Conservation (phyloP, 2,797 vertebrate species). For the Choloepus didactylus region DNA sequence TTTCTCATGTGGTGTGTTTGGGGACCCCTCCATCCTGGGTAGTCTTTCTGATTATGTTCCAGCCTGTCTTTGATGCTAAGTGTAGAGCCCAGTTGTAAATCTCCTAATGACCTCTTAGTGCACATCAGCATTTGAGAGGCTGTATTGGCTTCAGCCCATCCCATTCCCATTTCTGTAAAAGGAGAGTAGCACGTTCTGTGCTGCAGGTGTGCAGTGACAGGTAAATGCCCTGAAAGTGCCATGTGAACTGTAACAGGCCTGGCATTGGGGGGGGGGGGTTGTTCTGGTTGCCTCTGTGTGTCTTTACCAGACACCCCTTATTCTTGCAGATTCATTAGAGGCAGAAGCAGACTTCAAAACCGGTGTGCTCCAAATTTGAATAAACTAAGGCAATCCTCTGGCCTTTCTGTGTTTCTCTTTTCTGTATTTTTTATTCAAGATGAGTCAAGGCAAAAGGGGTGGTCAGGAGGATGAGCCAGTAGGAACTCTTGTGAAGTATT, state of each 20-base stretch:
- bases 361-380: background rate
- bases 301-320: background rate
- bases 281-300: background rate
- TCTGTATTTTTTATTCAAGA: background rate
- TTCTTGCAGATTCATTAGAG: background rate
- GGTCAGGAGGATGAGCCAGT: background rate
- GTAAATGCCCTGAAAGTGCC: accelerated
- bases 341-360: background rate
- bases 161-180: background rate
- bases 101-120: background rate
- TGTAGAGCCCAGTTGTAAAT: background rate
- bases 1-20: background rate
- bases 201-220: background rate
- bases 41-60: background rate
- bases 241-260: background rate
- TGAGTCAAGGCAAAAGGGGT: background rate
- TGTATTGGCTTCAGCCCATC: background rate
- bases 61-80: background rate
- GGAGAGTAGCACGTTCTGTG: accelerated
- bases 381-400: background rate
- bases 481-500: background rate
- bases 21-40: background rate
- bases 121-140: background rate
- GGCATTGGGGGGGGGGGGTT: accelerated
- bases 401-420: background rate